These are phyloP conservation scores for Diprion similis DNA, from an alignment of 1,140 invertebrate species.

Conservation along the genomic window DNA sequence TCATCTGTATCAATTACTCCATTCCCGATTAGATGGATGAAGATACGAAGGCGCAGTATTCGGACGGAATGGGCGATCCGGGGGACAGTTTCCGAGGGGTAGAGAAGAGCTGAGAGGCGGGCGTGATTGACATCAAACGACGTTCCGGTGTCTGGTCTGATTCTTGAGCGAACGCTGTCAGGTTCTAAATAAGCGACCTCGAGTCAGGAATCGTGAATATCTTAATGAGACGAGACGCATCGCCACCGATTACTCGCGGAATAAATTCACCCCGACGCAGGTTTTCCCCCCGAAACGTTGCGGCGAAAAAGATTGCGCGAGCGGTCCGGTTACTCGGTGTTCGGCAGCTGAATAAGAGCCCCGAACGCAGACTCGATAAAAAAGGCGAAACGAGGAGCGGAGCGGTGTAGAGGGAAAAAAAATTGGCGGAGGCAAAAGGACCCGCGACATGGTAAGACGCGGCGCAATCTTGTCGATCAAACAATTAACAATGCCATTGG, in stretches of 20 bases:
- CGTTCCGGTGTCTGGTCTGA: constrained; percentile 47
- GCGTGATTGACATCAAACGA: constrained; percentile 58
- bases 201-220: constrained; percentile 46
- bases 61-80: background rate
- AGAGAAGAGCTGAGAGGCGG: constrained; percentile 22
- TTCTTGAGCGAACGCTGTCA: constrained; percentile 62
- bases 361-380: no score
- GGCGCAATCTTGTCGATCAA: constrained; percentile 63
- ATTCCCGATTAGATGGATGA: constrained; percentile 59
- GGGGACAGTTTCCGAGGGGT: background rate
- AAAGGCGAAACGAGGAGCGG: no score
- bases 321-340: no score
- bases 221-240: constrained; percentile 53
- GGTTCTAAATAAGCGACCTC: constrained; percentile 54
- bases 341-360: no score
- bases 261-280: background rate
- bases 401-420: constrained; percentile 25
- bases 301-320: no score
- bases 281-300: background rate
- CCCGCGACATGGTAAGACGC: constrained; percentile 57
- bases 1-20: constrained; percentile 63
- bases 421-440: constrained; percentile 38
- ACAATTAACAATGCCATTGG: constrained; percentile 60
- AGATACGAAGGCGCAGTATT: constrained; percentile 45
- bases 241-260: background rate